Percentiles rank a stretch among this genome's conserved stretches.
phyloP scores from a whole-genome alignment of 2,797 vertebrate species.

The Linurgus olivaceus region DNA sequence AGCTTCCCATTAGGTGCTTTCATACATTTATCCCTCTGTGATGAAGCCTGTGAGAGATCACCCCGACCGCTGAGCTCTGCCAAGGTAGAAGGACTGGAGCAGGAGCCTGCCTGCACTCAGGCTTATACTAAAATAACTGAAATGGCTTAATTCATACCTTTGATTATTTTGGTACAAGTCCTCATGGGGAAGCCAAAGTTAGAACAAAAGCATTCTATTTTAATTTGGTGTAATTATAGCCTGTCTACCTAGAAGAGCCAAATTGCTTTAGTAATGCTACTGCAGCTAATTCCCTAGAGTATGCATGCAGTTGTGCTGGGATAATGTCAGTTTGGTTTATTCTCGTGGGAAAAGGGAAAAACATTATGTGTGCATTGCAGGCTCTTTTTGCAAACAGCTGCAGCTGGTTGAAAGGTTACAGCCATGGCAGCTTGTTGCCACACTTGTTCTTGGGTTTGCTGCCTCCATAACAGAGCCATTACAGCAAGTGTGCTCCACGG shows the following conservation, averaged over 20 bases:
- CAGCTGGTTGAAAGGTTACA: not conserved
- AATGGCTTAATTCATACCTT: not conserved
- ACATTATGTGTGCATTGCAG: not conserved
- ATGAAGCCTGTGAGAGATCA: not conserved
- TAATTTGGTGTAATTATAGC: constrained; percentile 38
- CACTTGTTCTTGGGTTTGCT: not conserved
- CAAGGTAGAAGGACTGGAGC: not conserved
- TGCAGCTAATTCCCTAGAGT: not conserved
- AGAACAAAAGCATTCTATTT: constrained; percentile 49
- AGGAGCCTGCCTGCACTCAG: not conserved
- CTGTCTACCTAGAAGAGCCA: not conserved
- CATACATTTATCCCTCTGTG: not conserved
- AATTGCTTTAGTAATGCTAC: not conserved
- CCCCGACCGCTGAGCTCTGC: not conserved
- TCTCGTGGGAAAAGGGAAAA: not conserved
- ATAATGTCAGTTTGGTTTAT: not conserved
- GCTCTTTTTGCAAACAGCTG: not conserved
- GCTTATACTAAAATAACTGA: not conserved
- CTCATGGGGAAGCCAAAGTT: not conserved
- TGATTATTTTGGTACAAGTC: not conserved
- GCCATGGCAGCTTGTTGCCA: not conserved
- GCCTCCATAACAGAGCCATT: not conserved
- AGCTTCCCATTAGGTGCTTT: not conserved
- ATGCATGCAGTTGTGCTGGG: not conserved
- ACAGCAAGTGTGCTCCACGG: not conserved